A percentile compares a stretch with the other conserved stretches of the same genome.
These are phyloP conservation scores for Apeira syringaria DNA, from an alignment of 2,888 invertebrate genomes.

Conservation along the genomic window DNA sequence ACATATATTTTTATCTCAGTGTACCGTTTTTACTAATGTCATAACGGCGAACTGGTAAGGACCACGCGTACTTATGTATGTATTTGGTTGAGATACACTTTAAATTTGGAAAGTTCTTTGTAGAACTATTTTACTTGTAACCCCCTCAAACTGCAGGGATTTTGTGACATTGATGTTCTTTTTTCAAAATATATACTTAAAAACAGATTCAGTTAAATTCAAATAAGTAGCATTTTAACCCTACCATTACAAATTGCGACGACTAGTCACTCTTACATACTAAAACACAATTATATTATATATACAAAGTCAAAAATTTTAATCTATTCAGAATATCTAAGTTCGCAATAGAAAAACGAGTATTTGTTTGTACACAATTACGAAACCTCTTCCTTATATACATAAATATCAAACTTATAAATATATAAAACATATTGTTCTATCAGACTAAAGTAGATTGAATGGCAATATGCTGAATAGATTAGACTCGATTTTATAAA, in stretches of 20 bases:
- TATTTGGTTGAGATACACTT: too few relatives aligned
- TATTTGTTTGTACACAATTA: conserved; percentile 15
- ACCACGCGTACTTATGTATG: too few relatives aligned
- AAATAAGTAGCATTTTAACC: not conserved
- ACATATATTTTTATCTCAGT: too few relatives aligned
- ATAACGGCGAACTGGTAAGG: too few relatives aligned
- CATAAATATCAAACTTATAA: not conserved
- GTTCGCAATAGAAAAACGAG: conserved; percentile 14
- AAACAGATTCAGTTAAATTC: conserved; percentile 2
- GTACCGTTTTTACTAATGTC: too few relatives aligned
- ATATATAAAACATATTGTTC: conserved; percentile 2
- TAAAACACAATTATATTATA: conserved; percentile 43
- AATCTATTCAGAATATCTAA: conserved; percentile 47
- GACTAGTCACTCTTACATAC: conserved; percentile 64
- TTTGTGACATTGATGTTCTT: too few relatives aligned
- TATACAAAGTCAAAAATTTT: conserved; percentile 39
- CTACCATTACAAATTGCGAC: conserved; percentile 41
- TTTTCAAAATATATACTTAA: too few relatives aligned
- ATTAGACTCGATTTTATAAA: conserved; percentile 34
- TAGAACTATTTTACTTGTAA: too few relatives aligned
- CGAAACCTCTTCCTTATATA: not conserved
- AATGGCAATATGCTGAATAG: conserved; percentile 35
- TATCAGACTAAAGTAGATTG: conserved; percentile 9
- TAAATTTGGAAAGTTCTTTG: too few relatives aligned
- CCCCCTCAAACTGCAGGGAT: too few relatives aligned